Evolutionary conservation across 2,888 invertebrate genomes (phyloP), one percentile per base, ranked within the genome.

Genomic region (Mesochorus sp.): DNA sequence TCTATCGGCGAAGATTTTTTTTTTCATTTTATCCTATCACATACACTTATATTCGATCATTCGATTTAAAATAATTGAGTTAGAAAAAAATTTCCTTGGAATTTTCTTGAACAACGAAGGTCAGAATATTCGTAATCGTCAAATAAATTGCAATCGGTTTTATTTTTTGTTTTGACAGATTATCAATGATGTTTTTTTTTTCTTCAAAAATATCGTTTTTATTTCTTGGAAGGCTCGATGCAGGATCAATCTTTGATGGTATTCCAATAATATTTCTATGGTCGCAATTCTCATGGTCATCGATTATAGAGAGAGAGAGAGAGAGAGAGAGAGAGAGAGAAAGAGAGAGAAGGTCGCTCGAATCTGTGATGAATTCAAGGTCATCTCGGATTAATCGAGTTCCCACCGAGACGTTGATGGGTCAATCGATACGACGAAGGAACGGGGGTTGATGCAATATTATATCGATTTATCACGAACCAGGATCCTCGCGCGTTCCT

Each of bases 271-370:
- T n/a, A n/a, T n/a, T n/a, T n/a, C n/a, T n/a, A n/a, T n/a, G n/a
- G 47, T n/a, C 42, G 49, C 49, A 21, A 57, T 68, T 70, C 51
- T 55, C 73, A 73, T 55, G 77, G 77, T 73, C 77, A 42, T 53
- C 19, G 68, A 68, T 51, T 73, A 78, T 68, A 44, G 64, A 68
- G n/a, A n/a, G n/a, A n/a, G n/a, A n/a, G n/a, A n/a, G n/a, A n/a
- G n/a, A n/a, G n/a, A n/a, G n/a, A n/a, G n/a, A n/a, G n/a, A n/a
- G n/a, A n/a, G n/a, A n/a, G n/a, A n/a, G n/a, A n/a, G n/a, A n/a
- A n/a, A n/a, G n/a, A n/a, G n/a, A n/a, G n/a, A n/a, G 64, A 73
- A 78, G 73, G 73, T 73, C 57, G 49, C 12, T 39, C 57, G 64
- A 73, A 57, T 68, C 14, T n/a, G 17, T 62, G 42, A 49, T 68